phyloP scores from a whole-genome alignment of 1,140 invertebrate species.

The Pachypsylla venusta region DNA sequence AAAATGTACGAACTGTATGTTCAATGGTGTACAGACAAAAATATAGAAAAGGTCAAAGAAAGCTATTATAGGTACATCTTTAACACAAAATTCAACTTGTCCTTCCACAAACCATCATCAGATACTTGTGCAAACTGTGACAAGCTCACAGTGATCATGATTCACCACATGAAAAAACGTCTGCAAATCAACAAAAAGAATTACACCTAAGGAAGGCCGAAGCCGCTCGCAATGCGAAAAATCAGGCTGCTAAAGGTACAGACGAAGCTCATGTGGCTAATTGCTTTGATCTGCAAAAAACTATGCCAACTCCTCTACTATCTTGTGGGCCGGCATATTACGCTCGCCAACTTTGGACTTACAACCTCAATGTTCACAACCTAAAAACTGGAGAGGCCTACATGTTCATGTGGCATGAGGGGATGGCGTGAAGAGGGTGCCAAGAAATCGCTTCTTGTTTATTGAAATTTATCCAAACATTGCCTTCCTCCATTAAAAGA shows the following conservation, averaged over 20 bases:
- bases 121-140: constrained; percentile 18
- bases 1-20: constrained; percentile 13
- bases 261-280: constrained; percentile 3
- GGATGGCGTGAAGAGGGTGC: constrained; percentile 13
- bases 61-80: constrained; percentile 17
- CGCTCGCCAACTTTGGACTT: constrained; percentile 19
- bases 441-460: constrained; percentile 16
- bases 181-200: constrained; percentile 1
- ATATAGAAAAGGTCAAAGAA: constrained; percentile 13
- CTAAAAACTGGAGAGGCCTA: constrained; percentile 15
- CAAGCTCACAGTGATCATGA: neutral
- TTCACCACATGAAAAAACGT: constrained; percentile 13
- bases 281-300: constrained; percentile 16
- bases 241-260: neutral
- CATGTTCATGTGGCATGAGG: constrained; percentile 18
- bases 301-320: constrained; percentile 10
- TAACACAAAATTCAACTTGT: constrained; percentile 18
- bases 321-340: constrained; percentile 17
- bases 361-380: constrained; percentile 18
- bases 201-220: constrained; percentile 15
- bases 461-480: constrained; percentile 16
- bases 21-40: constrained; percentile 5
- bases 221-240: constrained; percentile 5
- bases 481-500: constrained; percentile 14
- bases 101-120: constrained; percentile 15